These are phyloP conservation scores for Calypte anna DNA, from an alignment of 2,113 vertebrate genomes.

Conservation along the genomic window DNA sequence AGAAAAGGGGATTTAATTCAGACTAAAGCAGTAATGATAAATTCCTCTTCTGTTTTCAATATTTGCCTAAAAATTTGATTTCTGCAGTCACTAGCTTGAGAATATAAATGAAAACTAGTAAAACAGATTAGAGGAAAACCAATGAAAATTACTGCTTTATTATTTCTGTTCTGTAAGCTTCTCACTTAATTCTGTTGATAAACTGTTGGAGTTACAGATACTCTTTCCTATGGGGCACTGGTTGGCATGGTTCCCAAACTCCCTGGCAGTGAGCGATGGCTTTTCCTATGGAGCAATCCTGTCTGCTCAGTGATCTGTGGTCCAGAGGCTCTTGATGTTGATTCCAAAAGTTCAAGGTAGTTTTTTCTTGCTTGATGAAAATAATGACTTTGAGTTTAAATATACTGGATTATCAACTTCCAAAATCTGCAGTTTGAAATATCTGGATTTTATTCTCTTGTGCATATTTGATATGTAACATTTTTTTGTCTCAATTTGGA, in stretches of 20 bases:
- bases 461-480: not conserved
- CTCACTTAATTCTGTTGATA: not conserved
- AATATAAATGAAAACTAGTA: not conserved
- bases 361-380: not conserved
- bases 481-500: not conserved
- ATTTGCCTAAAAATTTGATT: slow-evolving; percentile 6
- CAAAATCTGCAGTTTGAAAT: not conserved
- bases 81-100: not conserved
- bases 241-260: not conserved
- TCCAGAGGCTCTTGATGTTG: not conserved
- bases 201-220: not conserved
- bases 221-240: not conserved
- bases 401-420: not conserved
- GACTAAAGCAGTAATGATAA: not conserved
- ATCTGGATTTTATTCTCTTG: not conserved
- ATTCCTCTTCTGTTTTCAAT: not conserved
- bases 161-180: not conserved
- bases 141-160: not conserved
- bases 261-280: not conserved
- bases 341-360: not conserved
- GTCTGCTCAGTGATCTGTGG: not conserved
- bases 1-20: slow-evolving; percentile 7
- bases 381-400: not conserved
- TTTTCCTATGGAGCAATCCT: not conserved
- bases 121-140: not conserved